phyloP scores from a whole-genome alignment of 2,888 invertebrate species.

The Drosophila trichaetosa region DNA sequence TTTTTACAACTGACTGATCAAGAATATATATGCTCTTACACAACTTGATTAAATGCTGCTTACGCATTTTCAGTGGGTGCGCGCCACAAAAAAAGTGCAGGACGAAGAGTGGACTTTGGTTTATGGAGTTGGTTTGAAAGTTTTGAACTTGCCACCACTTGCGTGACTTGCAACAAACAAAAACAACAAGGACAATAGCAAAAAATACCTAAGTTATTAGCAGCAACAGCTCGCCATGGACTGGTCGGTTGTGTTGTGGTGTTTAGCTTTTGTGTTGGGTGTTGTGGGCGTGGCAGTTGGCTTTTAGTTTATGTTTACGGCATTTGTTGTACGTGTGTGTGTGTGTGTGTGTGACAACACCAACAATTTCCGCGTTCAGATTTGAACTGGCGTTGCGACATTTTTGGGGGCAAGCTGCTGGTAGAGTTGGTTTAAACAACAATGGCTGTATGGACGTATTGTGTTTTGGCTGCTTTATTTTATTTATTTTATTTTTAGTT shows the following conservation, averaged over 20 bases:
- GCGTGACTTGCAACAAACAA: slow-evolving; percentile 24
- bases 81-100: slow-evolving; percentile 33
- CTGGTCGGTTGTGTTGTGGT: slow-evolving; percentile 25
- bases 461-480: background rate
- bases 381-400: slow-evolving; percentile 49
- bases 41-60: background rate
- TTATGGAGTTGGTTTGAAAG: slow-evolving; percentile 41
- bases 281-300: slow-evolving; percentile 24
- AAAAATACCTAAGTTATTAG: slow-evolving; percentile 72
- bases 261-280: slow-evolving; percentile 35
- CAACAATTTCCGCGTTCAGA: slow-evolving; percentile 50
- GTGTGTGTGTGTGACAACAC: slow-evolving; percentile 50
- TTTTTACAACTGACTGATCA: background rate
- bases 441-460: slow-evolving; percentile 1
- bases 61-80: background rate
- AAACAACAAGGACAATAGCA: slow-evolving; percentile 2
- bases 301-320: slow-evolving; percentile 62
- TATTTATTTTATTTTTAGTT: background rate
- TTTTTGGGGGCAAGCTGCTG: slow-evolving; percentile 22
- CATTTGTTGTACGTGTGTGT: slow-evolving; percentile 32
- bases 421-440: background rate
- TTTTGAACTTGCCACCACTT: slow-evolving; percentile 60
- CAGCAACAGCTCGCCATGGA: slow-evolving; percentile 52
- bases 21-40: background rate
- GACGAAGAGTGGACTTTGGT: slow-evolving; percentile 39